phyloP scores from a whole-genome alignment of 2,888 invertebrate species.

The Phaedon cochleariae region DNA sequence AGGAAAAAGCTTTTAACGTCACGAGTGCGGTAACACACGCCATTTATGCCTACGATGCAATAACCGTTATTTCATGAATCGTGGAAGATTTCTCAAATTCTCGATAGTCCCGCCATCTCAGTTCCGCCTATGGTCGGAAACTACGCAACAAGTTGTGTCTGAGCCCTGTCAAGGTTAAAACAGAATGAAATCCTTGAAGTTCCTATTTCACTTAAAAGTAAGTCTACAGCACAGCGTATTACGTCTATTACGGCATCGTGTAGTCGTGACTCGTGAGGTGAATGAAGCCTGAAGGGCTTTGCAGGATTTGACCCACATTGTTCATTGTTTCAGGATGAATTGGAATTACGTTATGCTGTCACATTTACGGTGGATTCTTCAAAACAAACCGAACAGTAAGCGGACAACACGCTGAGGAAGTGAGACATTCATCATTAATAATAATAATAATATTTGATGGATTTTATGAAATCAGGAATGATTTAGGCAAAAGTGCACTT shows the following conservation, averaged over 20 bases:
- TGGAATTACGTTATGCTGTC: neutral
- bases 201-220: conserved; percentile 11
- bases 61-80: too few relatives aligned
- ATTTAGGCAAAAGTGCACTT: too few relatives aligned
- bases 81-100: too few relatives aligned
- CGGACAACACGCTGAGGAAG: too few relatives aligned
- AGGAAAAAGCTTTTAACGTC: too few relatives aligned
- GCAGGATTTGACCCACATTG: conserved; percentile 9
- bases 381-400: neutral
- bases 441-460: too few relatives aligned
- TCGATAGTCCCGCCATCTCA: neutral
- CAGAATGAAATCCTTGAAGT: conserved; percentile 16
- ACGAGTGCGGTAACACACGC: too few relatives aligned
- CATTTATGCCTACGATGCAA: too few relatives aligned
- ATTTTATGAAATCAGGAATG: too few relatives aligned
- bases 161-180: conserved; percentile 19
- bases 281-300: conserved; percentile 10
- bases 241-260: too few relatives aligned
- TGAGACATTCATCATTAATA: too few relatives aligned
- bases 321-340: neutral
- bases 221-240: neutral
- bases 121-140: conserved; percentile 22
- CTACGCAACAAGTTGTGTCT: conserved; percentile 45
- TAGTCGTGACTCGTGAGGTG: neutral
- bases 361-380: neutral